Base-by-base conservation (phyloP, 2,888 invertebrate genomes). In the Leptopilina syphax region DNA sequence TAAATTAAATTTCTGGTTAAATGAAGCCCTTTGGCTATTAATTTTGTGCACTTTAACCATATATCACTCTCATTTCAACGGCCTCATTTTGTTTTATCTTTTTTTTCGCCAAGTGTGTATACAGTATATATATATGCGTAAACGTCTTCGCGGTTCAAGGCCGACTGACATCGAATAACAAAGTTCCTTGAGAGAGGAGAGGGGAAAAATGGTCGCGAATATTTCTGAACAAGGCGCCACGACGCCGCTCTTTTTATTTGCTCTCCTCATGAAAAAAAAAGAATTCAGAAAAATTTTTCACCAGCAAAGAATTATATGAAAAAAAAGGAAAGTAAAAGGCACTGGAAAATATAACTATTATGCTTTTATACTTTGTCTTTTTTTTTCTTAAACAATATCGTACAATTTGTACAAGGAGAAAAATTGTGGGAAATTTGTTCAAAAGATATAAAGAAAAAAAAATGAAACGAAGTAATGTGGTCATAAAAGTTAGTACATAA, bases 121-220 rank as follows among this genome's bases (percentile, higher is more conserved):
- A 50, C 18, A 18, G 18, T 10, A 63, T 47, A 6, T 44, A 8
- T 57, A 73, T 27, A 73, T 54, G 57, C 34, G 27, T 73, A 73
- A 73, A 57, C 57, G 34, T 73, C 57, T 73, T 73, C 57, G 73
- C 57, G 57, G 73, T 73, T 73, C 73, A 73, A 73, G 73, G 73
- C 73, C 73, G 73, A 57, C 57, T 73, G n/a, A 54, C 18, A 57
- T 34, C 73, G 41, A 73, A 73, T 57, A 73, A 57, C 73, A 73
- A 73, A 73, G 73, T 27, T 70, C 70, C 54, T 70, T 7, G 44
- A 24, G n/a, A 50, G 50, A 10, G 12, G 54, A 12, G 24, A 54
- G 27, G 50, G 70, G 27, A 57, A 70, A 54, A 54, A 70, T 73
- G 12, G 57, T 73, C 57, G 57, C 57, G n/a, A 73, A 73, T 73